phyloP scores from a whole-genome alignment of 2,888 invertebrate species.

The Troilus luridus region DNA sequence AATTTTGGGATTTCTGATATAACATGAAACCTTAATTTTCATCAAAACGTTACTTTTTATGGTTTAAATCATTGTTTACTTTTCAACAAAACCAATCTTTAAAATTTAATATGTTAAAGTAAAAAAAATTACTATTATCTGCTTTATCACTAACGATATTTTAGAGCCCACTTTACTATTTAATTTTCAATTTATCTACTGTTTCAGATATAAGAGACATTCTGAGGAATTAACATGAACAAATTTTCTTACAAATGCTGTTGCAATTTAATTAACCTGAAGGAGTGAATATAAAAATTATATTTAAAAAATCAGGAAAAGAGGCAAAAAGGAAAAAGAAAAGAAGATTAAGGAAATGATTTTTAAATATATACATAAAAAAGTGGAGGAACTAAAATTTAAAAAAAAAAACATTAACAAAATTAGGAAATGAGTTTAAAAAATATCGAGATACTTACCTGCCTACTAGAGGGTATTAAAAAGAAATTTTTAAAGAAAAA shows the following conservation, averaged over 20 bases:
- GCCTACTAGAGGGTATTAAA: slow-evolving; percentile 1
- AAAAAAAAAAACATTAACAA: neutral
- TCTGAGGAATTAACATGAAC: neutral
- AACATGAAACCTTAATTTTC: too few species aligned
- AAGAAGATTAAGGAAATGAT: too few species aligned
- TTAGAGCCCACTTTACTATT: neutral
- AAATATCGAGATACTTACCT: neutral
- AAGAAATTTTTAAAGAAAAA: slow-evolving; percentile 25
- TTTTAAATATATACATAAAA: neutral
- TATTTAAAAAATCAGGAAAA: neutral
- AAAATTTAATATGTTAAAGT: too few species aligned
- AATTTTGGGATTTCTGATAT: too few species aligned
- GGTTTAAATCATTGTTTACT: too few species aligned
- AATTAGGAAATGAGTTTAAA: neutral
- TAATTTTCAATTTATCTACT: neutral
- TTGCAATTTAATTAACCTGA: neutral
- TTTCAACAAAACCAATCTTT: too few species aligned
- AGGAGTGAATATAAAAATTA: neutral
- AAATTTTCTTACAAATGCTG: neutral
- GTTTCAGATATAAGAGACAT: neutral
- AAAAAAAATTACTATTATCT: too few species aligned
- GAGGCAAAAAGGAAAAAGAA: neutral
- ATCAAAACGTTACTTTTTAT: too few species aligned
- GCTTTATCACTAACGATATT: too few species aligned
- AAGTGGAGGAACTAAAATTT: neutral